A percentile compares a stretch with the other conserved stretches of the same genome.
Conservation (phyloP, 2,113 vertebrate genomes). For the Hepsetus odoe region DNA sequence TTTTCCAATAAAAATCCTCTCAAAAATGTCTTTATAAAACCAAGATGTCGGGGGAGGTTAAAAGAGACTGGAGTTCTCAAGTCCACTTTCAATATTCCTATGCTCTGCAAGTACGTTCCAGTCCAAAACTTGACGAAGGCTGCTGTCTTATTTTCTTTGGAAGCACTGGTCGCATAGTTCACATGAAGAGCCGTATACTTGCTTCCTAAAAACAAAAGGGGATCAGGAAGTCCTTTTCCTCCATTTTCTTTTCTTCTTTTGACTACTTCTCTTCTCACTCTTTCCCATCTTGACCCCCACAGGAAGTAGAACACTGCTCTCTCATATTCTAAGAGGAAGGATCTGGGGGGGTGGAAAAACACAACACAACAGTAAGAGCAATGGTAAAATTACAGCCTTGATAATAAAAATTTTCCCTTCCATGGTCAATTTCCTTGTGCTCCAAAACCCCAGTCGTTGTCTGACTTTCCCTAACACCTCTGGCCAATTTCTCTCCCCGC, state of each 20-base stretch:
- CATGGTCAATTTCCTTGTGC: background rate
- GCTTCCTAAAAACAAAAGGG: slow-evolving; percentile 23
- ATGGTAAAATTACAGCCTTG: slow-evolving; percentile 34
- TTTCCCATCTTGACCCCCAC: slow-evolving; percentile 39
- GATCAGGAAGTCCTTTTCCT: slow-evolving; percentile 27
- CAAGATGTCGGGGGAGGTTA: background rate
- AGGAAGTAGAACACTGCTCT: slow-evolving; percentile 26
- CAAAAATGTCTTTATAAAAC: slow-evolving; percentile 17
- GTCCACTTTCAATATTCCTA: background rate
- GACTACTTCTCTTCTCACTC: background rate
- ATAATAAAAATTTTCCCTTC: slow-evolving; percentile 46
- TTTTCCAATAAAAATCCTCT: background rate
- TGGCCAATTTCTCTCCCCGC: background rate
- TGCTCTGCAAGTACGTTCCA: background rate
- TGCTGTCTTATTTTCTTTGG: background rate
- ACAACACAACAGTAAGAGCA: slow-evolving; percentile 25
- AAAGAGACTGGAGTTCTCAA: slow-evolving; percentile 16
- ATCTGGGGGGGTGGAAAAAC: slow-evolving; percentile 39
- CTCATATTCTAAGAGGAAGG: background rate
- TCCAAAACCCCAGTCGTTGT: slow-evolving; percentile 38
- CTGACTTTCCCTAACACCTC: slow-evolving; percentile 29
- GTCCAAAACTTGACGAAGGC: background rate
- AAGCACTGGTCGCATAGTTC: background rate
- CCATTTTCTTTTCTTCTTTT: slow-evolving; percentile 4
- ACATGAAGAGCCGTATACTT: background rate